Evolutionary conservation across 2,113 vertebrate genomes (phyloP).

Genomic region (Phaethornis superciliosus): DNA sequence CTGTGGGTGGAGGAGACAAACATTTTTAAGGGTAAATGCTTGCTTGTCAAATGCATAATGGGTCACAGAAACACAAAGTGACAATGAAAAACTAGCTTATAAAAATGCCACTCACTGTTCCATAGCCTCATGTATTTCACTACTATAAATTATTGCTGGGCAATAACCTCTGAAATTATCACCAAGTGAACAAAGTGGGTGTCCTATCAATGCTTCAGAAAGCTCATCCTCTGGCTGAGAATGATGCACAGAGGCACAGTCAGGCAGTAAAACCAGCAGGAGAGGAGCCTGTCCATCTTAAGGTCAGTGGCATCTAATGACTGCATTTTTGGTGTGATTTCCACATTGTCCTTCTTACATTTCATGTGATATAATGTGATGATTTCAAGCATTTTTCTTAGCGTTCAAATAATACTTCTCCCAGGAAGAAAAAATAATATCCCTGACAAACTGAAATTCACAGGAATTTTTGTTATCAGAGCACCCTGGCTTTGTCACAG

Average conservation of each 20-base stretch:
- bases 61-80: not conserved
- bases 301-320: not conserved
- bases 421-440: not conserved
- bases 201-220: not conserved
- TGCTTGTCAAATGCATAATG: not conserved
- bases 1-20: not conserved
- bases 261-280: not conserved
- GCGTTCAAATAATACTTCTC: not conserved
- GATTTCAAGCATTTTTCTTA: not conserved
- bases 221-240: not conserved
- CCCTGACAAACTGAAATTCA: not conserved
- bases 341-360: not conserved
- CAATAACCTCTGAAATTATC: not conserved
- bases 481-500: not conserved
- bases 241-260: not conserved
- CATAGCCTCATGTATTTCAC: not conserved
- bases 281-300: not conserved
- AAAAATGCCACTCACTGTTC: not conserved
- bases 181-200: not conserved
- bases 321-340: not conserved
- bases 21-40: not conserved
- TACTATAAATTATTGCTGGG: not conserved
- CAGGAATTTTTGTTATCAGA: not conserved
- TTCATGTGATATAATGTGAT: not conserved
- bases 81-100: not conserved